Evolutionary conservation across 2,797 vertebrate species (phyloP).

Genomic region (Dryobates pubescens): DNA sequence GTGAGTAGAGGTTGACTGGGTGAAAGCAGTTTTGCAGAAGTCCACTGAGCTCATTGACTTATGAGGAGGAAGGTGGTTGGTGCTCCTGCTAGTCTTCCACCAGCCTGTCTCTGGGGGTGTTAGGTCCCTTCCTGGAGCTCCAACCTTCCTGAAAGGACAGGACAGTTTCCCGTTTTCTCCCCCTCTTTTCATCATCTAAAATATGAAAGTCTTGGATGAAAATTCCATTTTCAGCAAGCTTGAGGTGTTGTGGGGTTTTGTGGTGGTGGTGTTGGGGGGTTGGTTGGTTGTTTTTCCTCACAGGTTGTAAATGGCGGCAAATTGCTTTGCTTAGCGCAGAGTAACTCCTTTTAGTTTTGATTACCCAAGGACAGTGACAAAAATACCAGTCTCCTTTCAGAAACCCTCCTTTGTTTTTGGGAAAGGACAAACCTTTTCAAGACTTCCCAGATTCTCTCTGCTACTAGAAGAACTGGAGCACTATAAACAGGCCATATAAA

Average conservation of each 20-base stretch:
- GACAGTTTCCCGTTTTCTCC: neutral
- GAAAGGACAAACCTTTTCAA: constrained; percentile 13
- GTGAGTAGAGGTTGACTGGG: neutral
- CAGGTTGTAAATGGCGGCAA: neutral
- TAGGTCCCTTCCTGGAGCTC: neutral
- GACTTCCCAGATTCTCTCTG: constrained; percentile 1
- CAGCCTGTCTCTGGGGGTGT: neutral
- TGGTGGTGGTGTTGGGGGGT: too few relatives aligned
- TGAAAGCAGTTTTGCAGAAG: neutral
- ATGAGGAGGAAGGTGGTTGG: neutral
- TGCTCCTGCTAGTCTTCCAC: neutral
- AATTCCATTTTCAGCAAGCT: neutral
- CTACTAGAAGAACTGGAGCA: neutral
- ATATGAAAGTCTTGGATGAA: neutral
- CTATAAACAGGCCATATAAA: neutral
- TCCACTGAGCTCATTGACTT: neutral
- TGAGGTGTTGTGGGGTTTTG: neutral
- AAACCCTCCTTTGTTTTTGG: constrained; percentile 45
- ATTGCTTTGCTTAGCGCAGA: constrained; percentile 12
- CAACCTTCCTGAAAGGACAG: neutral
- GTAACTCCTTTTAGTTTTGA: constrained; percentile 36
- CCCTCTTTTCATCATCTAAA: neutral
- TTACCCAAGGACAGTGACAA: constrained; percentile 15
- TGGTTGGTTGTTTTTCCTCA: constrained; percentile 20
- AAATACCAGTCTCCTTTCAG: constrained; percentile 18